Evolutionary conservation across 2,797 vertebrate species (phyloP).

Genomic region (Cirrhinus molitorella): DNA sequence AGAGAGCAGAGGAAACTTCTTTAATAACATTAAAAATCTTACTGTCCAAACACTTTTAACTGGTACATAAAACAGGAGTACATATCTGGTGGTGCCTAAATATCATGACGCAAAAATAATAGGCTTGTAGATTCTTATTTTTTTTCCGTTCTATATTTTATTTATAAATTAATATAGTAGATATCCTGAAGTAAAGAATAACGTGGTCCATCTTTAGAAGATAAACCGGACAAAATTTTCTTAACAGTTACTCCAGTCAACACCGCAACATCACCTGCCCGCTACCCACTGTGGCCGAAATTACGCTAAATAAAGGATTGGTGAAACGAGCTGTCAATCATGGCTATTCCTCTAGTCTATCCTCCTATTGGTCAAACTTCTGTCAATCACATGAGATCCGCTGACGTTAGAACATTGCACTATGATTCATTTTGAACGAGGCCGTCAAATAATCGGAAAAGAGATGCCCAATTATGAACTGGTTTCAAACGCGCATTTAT

Average conservation of each 20-base stretch:
- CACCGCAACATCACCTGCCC: constrained; percentile 40
- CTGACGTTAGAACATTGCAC: constrained; percentile 1
- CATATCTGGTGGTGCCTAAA: too few relatives aligned
- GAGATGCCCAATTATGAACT: background rate
- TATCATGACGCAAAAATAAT: background rate
- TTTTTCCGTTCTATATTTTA: background rate
- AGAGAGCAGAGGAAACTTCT: too few relatives aligned
- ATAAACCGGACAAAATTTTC: background rate
- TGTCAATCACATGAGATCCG: constrained; percentile 46
- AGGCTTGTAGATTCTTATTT: background rate
- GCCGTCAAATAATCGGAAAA: too few relatives aligned
- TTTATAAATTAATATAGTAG: background rate
- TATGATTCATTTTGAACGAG: background rate
- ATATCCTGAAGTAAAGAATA: background rate
- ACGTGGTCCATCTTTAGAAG: background rate
- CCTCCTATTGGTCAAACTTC: constrained; percentile 45
- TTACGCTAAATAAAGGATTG: constrained; percentile 15
- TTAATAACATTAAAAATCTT: too few relatives aligned
- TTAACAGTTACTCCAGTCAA: background rate
- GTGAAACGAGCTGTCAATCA: constrained; percentile 35
- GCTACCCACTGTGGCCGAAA: background rate
- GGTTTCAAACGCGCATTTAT: background rate
- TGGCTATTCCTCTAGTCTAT: background rate
- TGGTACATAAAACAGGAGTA: too few relatives aligned
- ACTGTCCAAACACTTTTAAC: too few relatives aligned